Percentiles rank a stretch among this genome's conserved stretches.
Evolutionary conservation across 2,113 vertebrate genomes (phyloP).

Genomic region (Asarcornis scutulata): DNA sequence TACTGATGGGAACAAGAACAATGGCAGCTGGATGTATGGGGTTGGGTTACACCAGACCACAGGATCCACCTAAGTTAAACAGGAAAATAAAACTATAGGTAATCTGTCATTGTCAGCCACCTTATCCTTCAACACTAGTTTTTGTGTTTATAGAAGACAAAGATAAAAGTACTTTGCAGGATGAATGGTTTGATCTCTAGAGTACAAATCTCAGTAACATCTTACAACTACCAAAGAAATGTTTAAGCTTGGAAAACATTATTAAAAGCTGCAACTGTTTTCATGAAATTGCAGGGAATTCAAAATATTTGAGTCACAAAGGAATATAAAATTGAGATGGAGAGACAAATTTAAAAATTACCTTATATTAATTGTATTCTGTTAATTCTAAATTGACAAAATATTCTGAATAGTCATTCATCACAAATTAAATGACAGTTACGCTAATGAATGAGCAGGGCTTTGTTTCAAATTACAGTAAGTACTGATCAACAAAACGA

Average conservation of each 20-base stretch:
- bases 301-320: neutral
- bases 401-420: neutral
- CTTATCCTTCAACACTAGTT: neutral
- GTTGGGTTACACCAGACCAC: slow-evolving; percentile 35
- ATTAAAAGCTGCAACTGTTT: neutral
- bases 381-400: neutral
- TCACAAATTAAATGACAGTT: neutral
- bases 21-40: neutral
- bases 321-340: neutral
- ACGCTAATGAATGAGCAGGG: neutral
- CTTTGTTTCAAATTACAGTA: neutral
- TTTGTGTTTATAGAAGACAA: slow-evolving; percentile 48
- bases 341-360: neutral
- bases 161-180: slow-evolving; percentile 39
- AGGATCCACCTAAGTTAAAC: slow-evolving; percentile 45
- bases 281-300: neutral
- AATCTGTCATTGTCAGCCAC: slow-evolving; percentile 68
- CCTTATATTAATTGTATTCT: neutral
- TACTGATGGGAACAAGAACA: slow-evolving; percentile 2
- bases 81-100: slow-evolving; percentile 53
- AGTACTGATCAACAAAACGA: neutral
- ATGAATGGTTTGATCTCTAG: slow-evolving; percentile 7
- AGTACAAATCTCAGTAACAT: neutral
- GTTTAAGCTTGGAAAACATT: neutral
- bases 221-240: slow-evolving; percentile 31